Evolutionary conservation across 2,113 vertebrate genomes (phyloP).

Genomic region (Gasterosteus aculeatus): DNA sequence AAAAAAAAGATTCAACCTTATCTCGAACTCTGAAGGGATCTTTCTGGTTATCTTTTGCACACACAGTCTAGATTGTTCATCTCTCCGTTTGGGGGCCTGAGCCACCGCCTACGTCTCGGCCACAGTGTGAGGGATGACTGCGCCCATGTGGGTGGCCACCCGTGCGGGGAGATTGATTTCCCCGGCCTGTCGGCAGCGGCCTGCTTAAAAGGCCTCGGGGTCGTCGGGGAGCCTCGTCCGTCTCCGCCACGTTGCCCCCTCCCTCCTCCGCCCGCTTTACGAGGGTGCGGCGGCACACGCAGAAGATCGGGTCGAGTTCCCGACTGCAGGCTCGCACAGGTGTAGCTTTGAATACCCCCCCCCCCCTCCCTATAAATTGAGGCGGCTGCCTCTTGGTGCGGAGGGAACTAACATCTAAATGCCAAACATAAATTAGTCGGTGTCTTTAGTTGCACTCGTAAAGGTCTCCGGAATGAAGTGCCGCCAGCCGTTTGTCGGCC

Average conservation of each 20-base stretch:
- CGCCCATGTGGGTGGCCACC: slow-evolving; percentile 59
- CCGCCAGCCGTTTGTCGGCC: slow-evolving; percentile 33
- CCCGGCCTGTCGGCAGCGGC: slow-evolving; percentile 49
- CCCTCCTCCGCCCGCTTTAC: slow-evolving; percentile 26
- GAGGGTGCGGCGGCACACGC: background rate
- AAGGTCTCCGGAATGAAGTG: slow-evolving; percentile 48
- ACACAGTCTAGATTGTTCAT: slow-evolving; percentile 25
- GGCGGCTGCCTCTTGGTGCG: background rate
- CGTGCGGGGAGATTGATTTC: slow-evolving; percentile 67
- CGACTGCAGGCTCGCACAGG: background rate
- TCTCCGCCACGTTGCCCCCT: slow-evolving; percentile 55
- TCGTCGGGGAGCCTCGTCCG: slow-evolving; percentile 61
- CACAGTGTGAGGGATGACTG: slow-evolving; percentile 52
- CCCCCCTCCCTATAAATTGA: background rate
- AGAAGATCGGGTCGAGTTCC: slow-evolving; percentile 9
- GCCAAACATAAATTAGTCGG: slow-evolving; percentile 39
- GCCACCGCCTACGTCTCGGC: slow-evolving; percentile 51
- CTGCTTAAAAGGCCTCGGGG: slow-evolving; percentile 63
- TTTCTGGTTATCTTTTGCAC: slow-evolving; percentile 36
- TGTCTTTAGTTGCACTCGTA: slow-evolving; percentile 44
- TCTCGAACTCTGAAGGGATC: slow-evolving; percentile 2
- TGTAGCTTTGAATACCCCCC: background rate
- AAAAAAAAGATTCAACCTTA: background rate
- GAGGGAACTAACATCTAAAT: slow-evolving; percentile 45
- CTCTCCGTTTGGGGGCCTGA: slow-evolving; percentile 35